Evolutionary conservation across 2,113 vertebrate genomes (phyloP).

Genomic region (Saccopteryx leptura): DNA sequence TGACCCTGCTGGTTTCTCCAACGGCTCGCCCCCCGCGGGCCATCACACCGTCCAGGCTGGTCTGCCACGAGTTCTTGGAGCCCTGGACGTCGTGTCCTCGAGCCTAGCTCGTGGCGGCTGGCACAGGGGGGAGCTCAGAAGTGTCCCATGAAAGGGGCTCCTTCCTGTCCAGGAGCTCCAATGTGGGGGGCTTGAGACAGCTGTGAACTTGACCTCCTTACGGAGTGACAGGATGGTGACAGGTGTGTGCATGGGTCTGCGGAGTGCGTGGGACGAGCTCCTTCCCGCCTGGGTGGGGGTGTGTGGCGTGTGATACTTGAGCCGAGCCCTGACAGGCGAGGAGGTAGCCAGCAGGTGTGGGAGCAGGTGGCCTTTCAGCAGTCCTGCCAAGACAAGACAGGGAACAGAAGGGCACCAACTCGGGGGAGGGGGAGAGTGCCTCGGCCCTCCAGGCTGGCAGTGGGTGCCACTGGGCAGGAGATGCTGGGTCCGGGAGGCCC

Average conservation of each 20-base stretch:
- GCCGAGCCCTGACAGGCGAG: neutral
- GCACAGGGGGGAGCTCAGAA: neutral
- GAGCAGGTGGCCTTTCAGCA: neutral
- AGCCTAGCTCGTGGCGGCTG: accelerated
- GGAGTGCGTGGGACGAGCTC: neutral
- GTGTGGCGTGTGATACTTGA: neutral
- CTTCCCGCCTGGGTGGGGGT: no score
- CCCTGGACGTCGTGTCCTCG: neutral
- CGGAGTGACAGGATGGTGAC: neutral
- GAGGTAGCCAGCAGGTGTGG: neutral
- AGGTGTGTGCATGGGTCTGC: neutral
- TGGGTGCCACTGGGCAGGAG: neutral
- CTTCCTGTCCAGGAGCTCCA: neutral
- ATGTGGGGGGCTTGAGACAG: neutral
- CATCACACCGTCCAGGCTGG: neutral
- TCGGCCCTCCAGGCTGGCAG: accelerated
- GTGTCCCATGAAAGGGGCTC: neutral
- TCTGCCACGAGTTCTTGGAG: accelerated
- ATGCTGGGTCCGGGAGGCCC: neutral
- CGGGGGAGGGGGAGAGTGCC: accelerated
- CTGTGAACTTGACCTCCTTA: neutral
- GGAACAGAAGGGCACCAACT: accelerated
- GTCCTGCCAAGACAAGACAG: neutral
- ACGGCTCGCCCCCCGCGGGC: neutral
- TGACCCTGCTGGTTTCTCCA: neutral